These are phyloP conservation scores for Mimas tiliae DNA, from an alignment of 2,888 invertebrate genomes.

Conservation along the genomic window DNA sequence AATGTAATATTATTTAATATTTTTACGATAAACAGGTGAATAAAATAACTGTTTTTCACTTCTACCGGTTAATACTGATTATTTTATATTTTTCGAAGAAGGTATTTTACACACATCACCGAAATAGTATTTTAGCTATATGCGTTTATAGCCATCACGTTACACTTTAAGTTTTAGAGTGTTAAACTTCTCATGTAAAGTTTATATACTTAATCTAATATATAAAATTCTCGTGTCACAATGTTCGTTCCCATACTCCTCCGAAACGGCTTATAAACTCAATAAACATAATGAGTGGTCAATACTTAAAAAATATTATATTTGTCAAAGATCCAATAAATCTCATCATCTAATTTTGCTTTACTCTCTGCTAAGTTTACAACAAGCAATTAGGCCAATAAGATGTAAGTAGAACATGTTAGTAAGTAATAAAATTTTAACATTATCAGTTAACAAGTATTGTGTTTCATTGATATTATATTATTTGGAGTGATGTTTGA, in stretches of 20 bases:
- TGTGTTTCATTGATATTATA: constrained; percentile 36
- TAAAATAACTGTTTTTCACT: not conserved
- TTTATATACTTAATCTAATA: too few species aligned
- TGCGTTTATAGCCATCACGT: not conserved
- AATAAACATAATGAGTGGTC: not conserved
- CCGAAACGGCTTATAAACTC: too few species aligned
- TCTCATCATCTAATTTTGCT: not conserved
- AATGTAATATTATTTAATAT: not conserved
- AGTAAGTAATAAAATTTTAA: constrained; percentile 21
- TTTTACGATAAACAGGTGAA: not conserved
- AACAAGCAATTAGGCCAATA: constrained; percentile 25
- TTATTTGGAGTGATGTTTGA: constrained; percentile 37
- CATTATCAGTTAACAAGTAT: constrained; percentile 31
- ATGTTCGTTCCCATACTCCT: too few species aligned
- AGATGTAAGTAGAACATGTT: constrained; percentile 5
- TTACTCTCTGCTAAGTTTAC: constrained; percentile 11
- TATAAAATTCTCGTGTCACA: too few species aligned
- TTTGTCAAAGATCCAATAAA: not conserved
- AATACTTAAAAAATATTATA: not conserved
- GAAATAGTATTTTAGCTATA: too few species aligned
- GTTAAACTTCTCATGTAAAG: too few species aligned
- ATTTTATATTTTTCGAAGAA: not conserved
- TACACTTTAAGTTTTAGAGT: not conserved
- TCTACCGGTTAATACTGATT: not conserved
- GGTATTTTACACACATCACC: too few species aligned